Conservation (phyloP, 2,797 vertebrate species). For the Astyanax mexicanus region DNA sequence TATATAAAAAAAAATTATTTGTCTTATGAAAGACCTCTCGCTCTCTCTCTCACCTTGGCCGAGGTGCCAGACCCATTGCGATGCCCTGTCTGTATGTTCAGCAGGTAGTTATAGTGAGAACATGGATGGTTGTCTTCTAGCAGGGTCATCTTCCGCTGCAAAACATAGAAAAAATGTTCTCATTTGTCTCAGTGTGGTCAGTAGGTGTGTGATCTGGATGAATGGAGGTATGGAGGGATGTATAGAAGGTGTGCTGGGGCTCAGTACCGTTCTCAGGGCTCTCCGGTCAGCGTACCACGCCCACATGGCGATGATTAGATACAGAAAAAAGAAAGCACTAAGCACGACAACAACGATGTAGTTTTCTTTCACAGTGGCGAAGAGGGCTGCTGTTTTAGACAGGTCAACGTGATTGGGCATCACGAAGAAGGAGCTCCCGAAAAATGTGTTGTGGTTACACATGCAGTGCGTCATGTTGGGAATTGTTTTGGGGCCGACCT, state of each 20-base stretch:
- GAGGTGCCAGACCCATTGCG: constrained; percentile 81
- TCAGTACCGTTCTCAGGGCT: constrained; percentile 77
- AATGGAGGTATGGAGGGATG: neutral
- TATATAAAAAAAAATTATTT: too few species aligned
- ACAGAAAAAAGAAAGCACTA: constrained; percentile 79
- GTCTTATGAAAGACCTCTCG: too few species aligned
- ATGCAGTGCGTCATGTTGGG: constrained; percentile 77
- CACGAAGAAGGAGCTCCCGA: constrained; percentile 83
- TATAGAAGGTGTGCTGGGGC: neutral
- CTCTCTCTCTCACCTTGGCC: constrained; percentile 74
- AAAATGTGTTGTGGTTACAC: constrained; percentile 86
- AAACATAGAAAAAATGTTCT: neutral
- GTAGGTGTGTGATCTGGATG: neutral
- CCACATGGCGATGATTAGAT: constrained; percentile 77
- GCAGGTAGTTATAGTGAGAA: constrained; percentile 80
- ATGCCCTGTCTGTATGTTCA: constrained; percentile 83
- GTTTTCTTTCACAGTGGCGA: constrained; percentile 77
- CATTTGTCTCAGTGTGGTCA: neutral
- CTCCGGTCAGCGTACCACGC: constrained; percentile 81
- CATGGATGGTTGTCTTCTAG: constrained; percentile 82
- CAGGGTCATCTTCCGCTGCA: constrained; percentile 83
- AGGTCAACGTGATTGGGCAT: constrained; percentile 82
- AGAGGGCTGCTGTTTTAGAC: constrained; percentile 72
- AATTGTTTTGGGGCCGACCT: constrained; percentile 75
- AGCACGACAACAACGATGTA: constrained; percentile 82